These are phyloP conservation scores for Anisognathus igniventris DNA, from an alignment of 2,797 vertebrate genomes.

Conservation along the genomic window DNA sequence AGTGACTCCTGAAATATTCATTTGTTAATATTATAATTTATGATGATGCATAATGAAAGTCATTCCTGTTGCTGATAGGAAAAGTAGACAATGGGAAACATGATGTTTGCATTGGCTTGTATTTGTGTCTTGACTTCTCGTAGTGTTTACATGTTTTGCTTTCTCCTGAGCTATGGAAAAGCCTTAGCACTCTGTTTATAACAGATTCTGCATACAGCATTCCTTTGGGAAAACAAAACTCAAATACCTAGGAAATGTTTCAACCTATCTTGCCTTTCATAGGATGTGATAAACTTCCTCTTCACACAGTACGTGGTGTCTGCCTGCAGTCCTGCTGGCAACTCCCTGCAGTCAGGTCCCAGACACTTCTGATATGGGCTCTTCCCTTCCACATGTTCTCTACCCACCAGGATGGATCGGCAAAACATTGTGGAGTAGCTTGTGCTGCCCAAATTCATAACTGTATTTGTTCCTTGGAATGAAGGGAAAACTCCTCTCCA, in stretches of 20 bases:
- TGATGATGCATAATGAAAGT: background rate
- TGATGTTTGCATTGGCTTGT: background rate
- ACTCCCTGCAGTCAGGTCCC: background rate
- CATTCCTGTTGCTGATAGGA: background rate
- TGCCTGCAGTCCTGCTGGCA: background rate
- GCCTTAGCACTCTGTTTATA: background rate
- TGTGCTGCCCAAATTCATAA: background rate
- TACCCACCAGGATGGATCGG: background rate
- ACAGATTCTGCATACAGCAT: background rate
- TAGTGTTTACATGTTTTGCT: background rate
- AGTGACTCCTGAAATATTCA: background rate
- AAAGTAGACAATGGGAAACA: background rate
- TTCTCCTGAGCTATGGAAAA: background rate
- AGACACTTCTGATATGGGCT: background rate
- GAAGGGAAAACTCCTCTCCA: background rate
- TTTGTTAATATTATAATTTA: background rate
- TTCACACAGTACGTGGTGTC: rapidly evolving
- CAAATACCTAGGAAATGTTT: background rate
- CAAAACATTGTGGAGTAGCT: background rate
- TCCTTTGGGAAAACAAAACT: slow-evolving; percentile 11
- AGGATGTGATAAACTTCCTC: slow-evolving; percentile 41
- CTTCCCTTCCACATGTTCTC: background rate
- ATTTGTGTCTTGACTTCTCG: background rate
- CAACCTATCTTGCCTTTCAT: background rate
- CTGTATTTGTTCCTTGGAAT: background rate